phyloP scores from a whole-genome alignment of 2,888 invertebrate species.

The Morinoia aosen region DNA sequence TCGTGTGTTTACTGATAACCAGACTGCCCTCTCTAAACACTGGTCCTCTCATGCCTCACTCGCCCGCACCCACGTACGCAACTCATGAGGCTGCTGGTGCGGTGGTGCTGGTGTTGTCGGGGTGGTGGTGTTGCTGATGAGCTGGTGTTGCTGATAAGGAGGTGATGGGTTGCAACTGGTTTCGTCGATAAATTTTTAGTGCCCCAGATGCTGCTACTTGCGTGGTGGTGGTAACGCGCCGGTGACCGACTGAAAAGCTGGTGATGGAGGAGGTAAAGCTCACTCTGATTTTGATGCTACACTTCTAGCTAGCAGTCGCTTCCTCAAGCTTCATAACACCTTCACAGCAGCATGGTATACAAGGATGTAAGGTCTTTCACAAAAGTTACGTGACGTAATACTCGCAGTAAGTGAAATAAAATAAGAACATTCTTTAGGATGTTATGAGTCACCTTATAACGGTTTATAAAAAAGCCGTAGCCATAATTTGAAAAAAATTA shows the following conservation, averaged over 20 bases:
- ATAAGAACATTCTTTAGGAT: too few relatives aligned
- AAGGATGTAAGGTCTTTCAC: too few relatives aligned
- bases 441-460: too few relatives aligned
- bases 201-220: too few relatives aligned
- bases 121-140: background rate
- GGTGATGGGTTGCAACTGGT: too few relatives aligned
- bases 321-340: background rate
- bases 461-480: too few relatives aligned
- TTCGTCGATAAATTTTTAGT: too few relatives aligned
- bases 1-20: slow-evolving; percentile 51
- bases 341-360: too few relatives aligned
- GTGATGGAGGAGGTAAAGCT: background rate
- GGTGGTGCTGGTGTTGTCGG: background rate
- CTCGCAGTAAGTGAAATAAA: too few relatives aligned
- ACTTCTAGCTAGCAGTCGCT: background rate
- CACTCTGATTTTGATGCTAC: background rate
- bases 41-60: slow-evolving; percentile 24
- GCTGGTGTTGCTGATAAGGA: too few relatives aligned
- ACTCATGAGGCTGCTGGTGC: background rate
- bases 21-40: slow-evolving; percentile 51
- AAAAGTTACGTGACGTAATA: too few relatives aligned
- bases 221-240: background rate
- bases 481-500: too few relatives aligned
- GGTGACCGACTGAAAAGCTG: background rate
- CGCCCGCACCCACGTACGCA: background rate